Evolutionary conservation across 35 echinoderm and acorn worm genomes (phyloP), one percentile per base, ranked within the genome.

Genomic region (Ophioderma brevispina): DNA sequence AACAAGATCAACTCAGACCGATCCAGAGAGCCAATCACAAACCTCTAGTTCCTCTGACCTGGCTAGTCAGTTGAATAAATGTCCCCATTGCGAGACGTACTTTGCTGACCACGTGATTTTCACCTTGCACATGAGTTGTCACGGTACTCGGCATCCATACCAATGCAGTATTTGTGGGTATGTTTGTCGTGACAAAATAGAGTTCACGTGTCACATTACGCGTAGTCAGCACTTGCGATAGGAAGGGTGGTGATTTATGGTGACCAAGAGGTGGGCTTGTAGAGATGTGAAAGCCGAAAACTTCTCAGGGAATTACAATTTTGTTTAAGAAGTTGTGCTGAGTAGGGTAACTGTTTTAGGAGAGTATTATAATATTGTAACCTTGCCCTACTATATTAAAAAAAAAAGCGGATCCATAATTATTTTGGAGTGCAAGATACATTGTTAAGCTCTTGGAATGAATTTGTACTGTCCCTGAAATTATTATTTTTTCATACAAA

Each of bases 61-160:
- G 41, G 90, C 94, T 39, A 90, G 86, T 64, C 86, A 96, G 86
- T 86, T 88, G 18, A 75, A 87, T 78, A 96, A 96, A 81, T 98
- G 97, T 81, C 97, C 93, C 8, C 94, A 95, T 81, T 99, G 97
- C 81, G 97, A 94, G 56, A 99, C 97, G 14, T 93, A 90, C 80
- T 99, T 99, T 35, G 83, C 97, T 1, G 97, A 99, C 52, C 83
- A 92, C 34, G 97, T 99, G 18, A 99, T 99, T 75, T 99, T 93
- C 85, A 99, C 94, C 43, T 94, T 99, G 76, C 97, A 99, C 88
- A 99, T 99, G 97, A 99, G 97, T 87, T 99, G 97, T 81, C 97
- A 99, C 75, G 97, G 93, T 33, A 89, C 43, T 28, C 39, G 85
- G 43, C 93, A 99, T 91, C 97, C 97, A 23, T 95, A 95, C 59